A percentile compares a stretch with the other conserved stretches of the same genome.
These are phyloP conservation scores for Pediacus dermestoides DNA, from an alignment of 2,888 invertebrate species.

Conservation along the genomic window DNA sequence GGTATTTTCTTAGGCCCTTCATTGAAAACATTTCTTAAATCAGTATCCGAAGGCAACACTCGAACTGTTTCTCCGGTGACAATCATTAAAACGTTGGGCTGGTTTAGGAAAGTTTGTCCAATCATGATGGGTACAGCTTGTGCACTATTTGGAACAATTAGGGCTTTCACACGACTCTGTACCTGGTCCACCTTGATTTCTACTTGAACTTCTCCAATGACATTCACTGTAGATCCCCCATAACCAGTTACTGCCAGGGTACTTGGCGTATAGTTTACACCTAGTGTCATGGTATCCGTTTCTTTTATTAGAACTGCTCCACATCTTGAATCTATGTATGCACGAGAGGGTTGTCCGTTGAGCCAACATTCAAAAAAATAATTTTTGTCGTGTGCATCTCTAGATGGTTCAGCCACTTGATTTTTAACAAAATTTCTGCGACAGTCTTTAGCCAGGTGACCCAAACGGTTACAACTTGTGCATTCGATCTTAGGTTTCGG, in stretches of 20 bases:
- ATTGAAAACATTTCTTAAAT: slow-evolving; percentile 4
- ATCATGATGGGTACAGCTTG: slow-evolving; percentile 8
- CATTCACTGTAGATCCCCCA: background rate
- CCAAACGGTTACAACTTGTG: slow-evolving; percentile 6
- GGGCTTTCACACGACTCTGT: background rate
- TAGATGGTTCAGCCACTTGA: background rate
- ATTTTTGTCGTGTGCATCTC: background rate
- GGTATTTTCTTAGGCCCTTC: slow-evolving; percentile 12
- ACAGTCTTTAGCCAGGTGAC: slow-evolving; percentile 4
- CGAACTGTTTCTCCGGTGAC: slow-evolving; percentile 4
- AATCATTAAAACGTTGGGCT: background rate
- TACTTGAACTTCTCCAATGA: background rate
- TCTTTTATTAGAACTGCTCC: slow-evolving; percentile 1
- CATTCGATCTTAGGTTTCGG: slow-evolving; percentile 5
- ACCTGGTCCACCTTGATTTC: slow-evolving; percentile 1
- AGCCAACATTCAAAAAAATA: slow-evolving; percentile 1
- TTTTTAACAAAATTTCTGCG: background rate
- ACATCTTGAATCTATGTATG: background rate
- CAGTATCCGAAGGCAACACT: slow-evolving; percentile 18
- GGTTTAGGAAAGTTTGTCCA: slow-evolving; percentile 10
- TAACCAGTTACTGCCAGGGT: background rate
- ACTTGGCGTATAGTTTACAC: background rate
- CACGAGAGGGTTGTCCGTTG: background rate
- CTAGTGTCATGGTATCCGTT: background rate
- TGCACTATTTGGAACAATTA: slow-evolving; percentile 4